phyloP scores from a whole-genome alignment of 2,888 invertebrate species.

The Thymelicus lineola region DNA sequence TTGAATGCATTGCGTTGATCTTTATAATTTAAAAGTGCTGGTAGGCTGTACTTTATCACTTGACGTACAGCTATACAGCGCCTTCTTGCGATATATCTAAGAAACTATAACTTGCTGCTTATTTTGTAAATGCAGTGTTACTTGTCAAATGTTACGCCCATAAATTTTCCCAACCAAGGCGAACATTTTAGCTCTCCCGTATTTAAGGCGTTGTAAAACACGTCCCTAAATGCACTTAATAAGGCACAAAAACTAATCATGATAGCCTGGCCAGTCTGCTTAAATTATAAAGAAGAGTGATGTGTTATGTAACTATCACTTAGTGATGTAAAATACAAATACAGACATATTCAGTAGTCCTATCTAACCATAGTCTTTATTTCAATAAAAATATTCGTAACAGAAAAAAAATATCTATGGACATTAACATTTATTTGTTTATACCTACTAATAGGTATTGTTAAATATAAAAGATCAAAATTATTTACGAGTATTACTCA shows the following conservation, averaged over 20 bases:
- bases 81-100: no score
- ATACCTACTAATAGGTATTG: slow-evolving; percentile 63
- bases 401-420: slow-evolving; percentile 48
- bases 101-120: no score
- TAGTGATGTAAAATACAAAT: slow-evolving; percentile 62
- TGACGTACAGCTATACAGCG: no score
- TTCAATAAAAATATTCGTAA: slow-evolving; percentile 57
- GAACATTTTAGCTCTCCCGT: no score
- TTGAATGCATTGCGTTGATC: slow-evolving; percentile 49
- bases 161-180: no score
- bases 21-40: not conserved
- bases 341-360: slow-evolving; percentile 60
- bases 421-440: slow-evolving; percentile 48
- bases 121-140: no score
- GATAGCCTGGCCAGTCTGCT: not conserved
- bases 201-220: no score
- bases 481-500: slow-evolving; percentile 6
- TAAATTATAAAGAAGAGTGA: not conserved
- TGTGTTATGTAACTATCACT: slow-evolving; percentile 52
- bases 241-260: not conserved
- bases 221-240: not conserved
- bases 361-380: slow-evolving; percentile 68
- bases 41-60: not conserved
- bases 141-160: no score
- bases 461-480: slow-evolving; percentile 35